phyloP scores from a whole-genome alignment of 1,140 invertebrate species.

The Drosophila azteca region DNA sequence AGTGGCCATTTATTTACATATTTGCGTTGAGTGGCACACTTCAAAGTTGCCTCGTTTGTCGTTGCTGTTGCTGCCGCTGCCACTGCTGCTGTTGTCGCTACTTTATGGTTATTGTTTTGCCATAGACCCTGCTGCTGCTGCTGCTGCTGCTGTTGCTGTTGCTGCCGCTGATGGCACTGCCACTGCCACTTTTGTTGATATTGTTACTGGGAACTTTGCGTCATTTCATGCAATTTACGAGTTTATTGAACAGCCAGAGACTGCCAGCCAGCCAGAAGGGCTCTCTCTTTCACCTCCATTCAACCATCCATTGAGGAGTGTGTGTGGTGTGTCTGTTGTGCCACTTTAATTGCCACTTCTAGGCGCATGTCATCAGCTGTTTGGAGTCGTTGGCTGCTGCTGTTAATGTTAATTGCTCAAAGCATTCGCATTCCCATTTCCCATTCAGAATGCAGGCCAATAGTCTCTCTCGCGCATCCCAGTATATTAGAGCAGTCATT shows the following conservation, averaged over 20 bases:
- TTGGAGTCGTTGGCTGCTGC: too few relatives aligned
- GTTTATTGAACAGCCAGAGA: slow-evolving; percentile 55
- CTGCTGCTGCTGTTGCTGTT: slow-evolving; percentile 20
- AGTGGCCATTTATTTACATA: slow-evolving; percentile 81
- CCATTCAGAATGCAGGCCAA: slow-evolving; percentile 31
- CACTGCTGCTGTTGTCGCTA: slow-evolving; percentile 34
- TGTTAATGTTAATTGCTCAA: slow-evolving; percentile 40
- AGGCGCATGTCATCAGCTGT: slow-evolving; percentile 43
- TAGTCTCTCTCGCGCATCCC: slow-evolving; percentile 24
- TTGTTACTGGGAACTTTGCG: slow-evolving; percentile 50
- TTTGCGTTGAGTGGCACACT: slow-evolving; percentile 71
- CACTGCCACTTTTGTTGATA: slow-evolving; percentile 21
- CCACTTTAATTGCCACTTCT: slow-evolving; percentile 70
- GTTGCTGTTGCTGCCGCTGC: slow-evolving; percentile 13
- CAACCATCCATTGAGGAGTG: too few relatives aligned
- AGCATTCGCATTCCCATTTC: slow-evolving; percentile 1
- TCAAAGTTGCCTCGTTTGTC: slow-evolving; percentile 41
- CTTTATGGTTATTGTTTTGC: slow-evolving; percentile 73
- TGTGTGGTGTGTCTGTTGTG: slow-evolving; percentile 32
- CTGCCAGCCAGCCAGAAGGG: background rate
- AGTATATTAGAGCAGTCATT: slow-evolving; percentile 39
- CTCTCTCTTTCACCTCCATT: too few relatives aligned
- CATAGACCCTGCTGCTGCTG: slow-evolving; percentile 26
- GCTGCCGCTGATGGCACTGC: slow-evolving; percentile 31
- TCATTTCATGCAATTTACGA: slow-evolving; percentile 75